Base-by-base conservation (phyloP, 2,113 vertebrate species). In the Onychostoma macrolepis region DNA sequence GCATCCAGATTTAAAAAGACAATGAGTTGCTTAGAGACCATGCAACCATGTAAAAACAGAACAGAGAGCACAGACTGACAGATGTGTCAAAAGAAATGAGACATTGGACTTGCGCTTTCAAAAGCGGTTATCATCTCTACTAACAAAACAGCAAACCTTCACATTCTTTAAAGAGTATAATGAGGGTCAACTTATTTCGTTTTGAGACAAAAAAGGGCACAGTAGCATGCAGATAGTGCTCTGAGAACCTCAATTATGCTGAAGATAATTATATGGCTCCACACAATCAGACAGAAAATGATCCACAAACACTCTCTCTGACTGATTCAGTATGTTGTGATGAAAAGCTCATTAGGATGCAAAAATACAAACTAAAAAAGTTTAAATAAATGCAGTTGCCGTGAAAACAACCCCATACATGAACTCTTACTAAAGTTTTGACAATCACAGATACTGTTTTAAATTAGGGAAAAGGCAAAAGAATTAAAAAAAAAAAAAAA, bases 21-120 rank as follows among this genome's bases (percentile, higher is more conserved):
- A 41, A 80, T 38, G 7, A 26, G 26, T 15, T 77, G 78, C 30
- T 53, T 61, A n/a, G 53, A 80, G 53, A 53, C 78, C 50, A 61
- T 38, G 36, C 69, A 72, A 72, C 24, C 21, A 7, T 9, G 65
- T 67, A 4, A 11, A 21, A 28, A 82, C 17, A 41, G 4, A 30
- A 67, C 15, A 67, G 80, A 88, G 79, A 83, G 85, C 83, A 85
- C 91, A 94, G 67, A 89, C 87, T 84, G 4, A 80, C 83, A 84
- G 84, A 77, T 50, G 88, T 72, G 83, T 90, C 76, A 88, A 88
- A 86, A 43, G 30, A 84, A 87, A 61, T 7, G 17, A 53, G 11
- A 26, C 30, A 53, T 3, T 28, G 63, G 53, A 83, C 2, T 19
- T 41, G 15, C 0, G 30, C 12, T 75, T 74, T 28, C 9, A 65